These are phyloP conservation scores for Drosophila tropicalis DNA, from an alignment of 1,140 invertebrate genomes.

Conservation along the genomic window DNA sequence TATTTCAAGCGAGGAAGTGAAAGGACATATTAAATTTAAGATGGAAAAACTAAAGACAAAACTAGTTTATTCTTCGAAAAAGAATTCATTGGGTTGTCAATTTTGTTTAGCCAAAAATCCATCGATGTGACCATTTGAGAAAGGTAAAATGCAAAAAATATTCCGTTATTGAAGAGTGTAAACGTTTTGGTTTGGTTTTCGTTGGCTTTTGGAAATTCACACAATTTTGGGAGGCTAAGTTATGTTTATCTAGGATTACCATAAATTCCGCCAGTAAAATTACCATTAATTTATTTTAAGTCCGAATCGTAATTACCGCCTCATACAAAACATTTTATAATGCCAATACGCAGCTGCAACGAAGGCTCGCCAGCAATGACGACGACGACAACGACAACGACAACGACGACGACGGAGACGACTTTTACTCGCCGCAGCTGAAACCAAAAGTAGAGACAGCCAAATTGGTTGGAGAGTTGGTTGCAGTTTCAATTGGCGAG, in stretches of 20 bases:
- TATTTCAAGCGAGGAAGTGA: no score
- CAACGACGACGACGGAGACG: conserved; percentile 19
- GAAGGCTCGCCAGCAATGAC: not conserved
- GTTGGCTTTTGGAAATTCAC: not conserved
- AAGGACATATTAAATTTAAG: no score
- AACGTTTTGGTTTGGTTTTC: no score
- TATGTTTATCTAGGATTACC: conserved; percentile 47
- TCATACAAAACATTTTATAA: conserved; percentile 71
- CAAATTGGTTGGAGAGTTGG: conserved; percentile 46
- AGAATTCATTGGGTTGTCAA: no score
- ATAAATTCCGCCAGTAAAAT: conserved; percentile 55
- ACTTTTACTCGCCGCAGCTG: conserved; percentile 70
- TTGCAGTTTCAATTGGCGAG: not conserved
- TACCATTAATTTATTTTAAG: conserved; percentile 69
- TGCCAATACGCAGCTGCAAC: conserved; percentile 61
- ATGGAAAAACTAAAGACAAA: no score
- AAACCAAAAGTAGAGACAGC: conserved; percentile 70
- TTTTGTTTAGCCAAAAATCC: no score
- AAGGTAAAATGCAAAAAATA: no score
- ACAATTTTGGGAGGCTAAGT: conserved; percentile 8
- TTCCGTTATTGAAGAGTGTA: not conserved
- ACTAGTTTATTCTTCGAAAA: no score
- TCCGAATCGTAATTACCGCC: conserved; percentile 63
- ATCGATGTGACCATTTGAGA: no score
- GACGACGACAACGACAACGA: conserved; percentile 24